These are phyloP conservation scores for Spodoptera frugiperda DNA, from an alignment of 1,140 invertebrate genomes.

Conservation along the genomic window DNA sequence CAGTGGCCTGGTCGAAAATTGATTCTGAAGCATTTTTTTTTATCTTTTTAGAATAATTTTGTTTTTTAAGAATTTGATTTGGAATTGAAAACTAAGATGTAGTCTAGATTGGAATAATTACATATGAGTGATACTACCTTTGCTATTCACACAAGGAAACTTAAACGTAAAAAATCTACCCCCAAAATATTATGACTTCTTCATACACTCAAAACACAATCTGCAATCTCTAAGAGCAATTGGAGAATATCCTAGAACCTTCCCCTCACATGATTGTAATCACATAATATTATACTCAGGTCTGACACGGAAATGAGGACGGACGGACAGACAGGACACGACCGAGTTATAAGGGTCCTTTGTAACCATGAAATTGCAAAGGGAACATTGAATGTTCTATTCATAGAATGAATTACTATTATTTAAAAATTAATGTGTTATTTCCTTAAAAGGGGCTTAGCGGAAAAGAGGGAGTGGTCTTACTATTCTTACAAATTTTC, in stretches of 20 bases:
- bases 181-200: too few relatives aligned
- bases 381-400: conserved; percentile 13
- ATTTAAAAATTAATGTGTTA: neutral
- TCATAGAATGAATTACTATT: conserved; percentile 3
- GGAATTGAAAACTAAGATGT: too few relatives aligned
- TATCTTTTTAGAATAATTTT: too few relatives aligned
- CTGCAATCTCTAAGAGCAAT: neutral
- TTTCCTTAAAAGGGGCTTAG: too few relatives aligned
- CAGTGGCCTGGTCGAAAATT: neutral
- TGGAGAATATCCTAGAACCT: neutral
- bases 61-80: too few relatives aligned
- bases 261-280: neutral
- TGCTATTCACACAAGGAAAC: too few relatives aligned
- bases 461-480: too few relatives aligned
- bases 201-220: too few relatives aligned
- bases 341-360: conserved; percentile 34
- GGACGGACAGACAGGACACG: conserved; percentile 31
- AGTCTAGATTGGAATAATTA: too few relatives aligned
- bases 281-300: conserved; percentile 14
- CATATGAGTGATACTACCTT: too few relatives aligned
- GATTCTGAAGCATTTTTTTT: neutral
- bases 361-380: conserved; percentile 21
- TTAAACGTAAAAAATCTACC: too few relatives aligned
- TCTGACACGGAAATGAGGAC: conserved; percentile 17
- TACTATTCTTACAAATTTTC: too few relatives aligned